Evolutionary conservation across 1,140 invertebrate genomes (phyloP).

Genomic region (Drosophila kikkawai): DNA sequence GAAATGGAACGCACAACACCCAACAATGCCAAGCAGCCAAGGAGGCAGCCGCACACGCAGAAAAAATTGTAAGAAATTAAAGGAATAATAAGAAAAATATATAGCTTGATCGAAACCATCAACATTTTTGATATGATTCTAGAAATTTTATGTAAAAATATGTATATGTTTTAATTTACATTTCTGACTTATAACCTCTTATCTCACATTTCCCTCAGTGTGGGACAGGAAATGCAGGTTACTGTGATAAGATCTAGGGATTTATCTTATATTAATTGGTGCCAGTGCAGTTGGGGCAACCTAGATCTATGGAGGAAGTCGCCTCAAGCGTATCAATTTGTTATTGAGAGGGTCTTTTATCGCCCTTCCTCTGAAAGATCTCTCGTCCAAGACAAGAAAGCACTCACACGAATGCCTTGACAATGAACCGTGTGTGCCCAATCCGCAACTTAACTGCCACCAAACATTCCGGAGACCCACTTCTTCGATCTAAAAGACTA

Average conservation of each 20-base stretch:
- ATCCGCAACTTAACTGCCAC: slow-evolving; percentile 27
- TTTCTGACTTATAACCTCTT: not conserved
- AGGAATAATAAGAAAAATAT: not conserved
- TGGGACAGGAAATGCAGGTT: slow-evolving; percentile 58
- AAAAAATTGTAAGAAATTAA: not conserved
- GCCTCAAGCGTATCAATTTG: slow-evolving; percentile 39
- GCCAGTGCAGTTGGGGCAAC: slow-evolving; percentile 11
- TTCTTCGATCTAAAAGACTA: slow-evolving; percentile 21
- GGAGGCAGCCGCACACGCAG: slow-evolving; percentile 9
- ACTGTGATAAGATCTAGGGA: slow-evolving; percentile 54
- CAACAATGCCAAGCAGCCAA: slow-evolving; percentile 32
- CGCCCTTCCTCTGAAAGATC: slow-evolving; percentile 11
- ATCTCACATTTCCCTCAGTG: not conserved
- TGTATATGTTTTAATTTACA: not conserved
- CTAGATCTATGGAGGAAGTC: slow-evolving; percentile 31
- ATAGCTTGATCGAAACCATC: not conserved
- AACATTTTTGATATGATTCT: not conserved
- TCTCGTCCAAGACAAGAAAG: slow-evolving; percentile 10
- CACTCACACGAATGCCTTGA: slow-evolving; percentile 16
- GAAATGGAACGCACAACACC: slow-evolving; percentile 63
- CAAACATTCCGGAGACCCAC: slow-evolving; percentile 21
- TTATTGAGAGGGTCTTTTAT: slow-evolving; percentile 37
- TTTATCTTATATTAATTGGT: slow-evolving; percentile 37
- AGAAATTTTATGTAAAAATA: not conserved
- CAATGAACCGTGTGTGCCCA: slow-evolving; percentile 37